Conservation (phyloP, 2,113 vertebrate species). For the Aegithalos caudatus region DNA sequence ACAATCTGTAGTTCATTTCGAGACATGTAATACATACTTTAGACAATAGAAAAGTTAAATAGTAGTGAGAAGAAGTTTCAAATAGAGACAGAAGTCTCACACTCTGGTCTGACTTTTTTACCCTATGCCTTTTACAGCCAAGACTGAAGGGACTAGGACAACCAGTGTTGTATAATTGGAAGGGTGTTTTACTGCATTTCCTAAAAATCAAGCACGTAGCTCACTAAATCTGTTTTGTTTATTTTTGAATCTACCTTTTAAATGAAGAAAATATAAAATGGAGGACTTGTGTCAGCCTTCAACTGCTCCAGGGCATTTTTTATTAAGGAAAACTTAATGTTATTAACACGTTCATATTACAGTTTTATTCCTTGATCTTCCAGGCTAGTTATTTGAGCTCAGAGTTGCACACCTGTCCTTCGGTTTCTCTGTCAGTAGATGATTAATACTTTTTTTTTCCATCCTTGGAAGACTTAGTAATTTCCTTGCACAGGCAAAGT, state of each 20-base stretch:
- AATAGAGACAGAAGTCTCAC: background rate
- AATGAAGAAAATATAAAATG: background rate
- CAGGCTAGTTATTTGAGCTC: background rate
- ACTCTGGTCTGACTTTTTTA: background rate
- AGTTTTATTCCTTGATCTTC: constrained; percentile 37
- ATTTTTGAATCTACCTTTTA: background rate
- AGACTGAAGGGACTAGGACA: background rate
- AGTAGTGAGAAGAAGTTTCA: background rate
- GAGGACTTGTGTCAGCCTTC: background rate
- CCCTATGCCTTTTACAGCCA: background rate
- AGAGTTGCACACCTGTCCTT: constrained; percentile 34
- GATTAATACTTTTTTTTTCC: background rate
- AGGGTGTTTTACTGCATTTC: background rate
- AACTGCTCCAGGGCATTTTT: background rate
- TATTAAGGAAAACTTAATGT: background rate
- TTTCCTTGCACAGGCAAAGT: background rate
- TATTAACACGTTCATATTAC: background rate
- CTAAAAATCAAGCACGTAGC: background rate
- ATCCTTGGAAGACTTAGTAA: background rate
- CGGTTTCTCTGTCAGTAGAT: constrained; percentile 23
- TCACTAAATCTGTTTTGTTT: background rate
- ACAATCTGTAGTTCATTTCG: background rate
- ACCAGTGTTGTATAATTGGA: background rate
- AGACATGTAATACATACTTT: background rate
- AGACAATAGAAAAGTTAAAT: background rate